Evolutionary conservation across 1,140 invertebrate genomes (phyloP), one percentile per base, ranked within the genome.

Genomic region (Drosophila jambulina): DNA sequence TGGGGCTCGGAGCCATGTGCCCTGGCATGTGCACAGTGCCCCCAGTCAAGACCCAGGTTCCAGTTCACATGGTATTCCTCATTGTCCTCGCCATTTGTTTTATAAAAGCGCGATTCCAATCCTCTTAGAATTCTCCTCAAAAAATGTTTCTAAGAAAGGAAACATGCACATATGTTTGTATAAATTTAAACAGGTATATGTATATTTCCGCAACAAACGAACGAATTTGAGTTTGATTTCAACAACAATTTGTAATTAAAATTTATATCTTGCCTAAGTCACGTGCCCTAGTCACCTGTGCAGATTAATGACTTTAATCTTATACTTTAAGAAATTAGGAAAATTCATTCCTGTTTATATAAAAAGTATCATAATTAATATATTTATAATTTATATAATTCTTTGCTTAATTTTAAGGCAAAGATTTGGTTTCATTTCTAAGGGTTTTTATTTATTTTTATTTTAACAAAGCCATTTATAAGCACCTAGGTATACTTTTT

Each of bases 11-110:
- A 53, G 67, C 61, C 62, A 68, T 70, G 62, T 67, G 67, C 38
- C 36, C n/a, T 17, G 67, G 62, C 67, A 68, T 56, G 62, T 70
- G 67, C 62, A 54, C 67, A 53, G 29, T 67, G 61, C 27, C 43
- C 46, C 27, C 27, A 51, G 53, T 54, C 53, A 54, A 54, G 21
- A n/a, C 10, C 46, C 23, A 6, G 8, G 13, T 57, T n/a, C 27
- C 53, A n/a, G 53, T 36, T 27, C 60, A 25, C 19, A 25, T 43
- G 27, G 45, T 48, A 21, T 36, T 36, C 25, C 36, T 25, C 19
- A 40, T 45, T 54, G 67, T 65, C 32, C 60, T 45, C 45, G 21
- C 17, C 61, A 53, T 43, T 69, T 65, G 62, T 68, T 68, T 70
- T 23, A 29, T 25, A 38, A 68, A 29, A 29, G 34, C 65, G 59